Percentiles rank a stretch among this genome's conserved stretches.
Conservation (phyloP, 2,113 vertebrate genomes). For the Lota lota region DNA sequence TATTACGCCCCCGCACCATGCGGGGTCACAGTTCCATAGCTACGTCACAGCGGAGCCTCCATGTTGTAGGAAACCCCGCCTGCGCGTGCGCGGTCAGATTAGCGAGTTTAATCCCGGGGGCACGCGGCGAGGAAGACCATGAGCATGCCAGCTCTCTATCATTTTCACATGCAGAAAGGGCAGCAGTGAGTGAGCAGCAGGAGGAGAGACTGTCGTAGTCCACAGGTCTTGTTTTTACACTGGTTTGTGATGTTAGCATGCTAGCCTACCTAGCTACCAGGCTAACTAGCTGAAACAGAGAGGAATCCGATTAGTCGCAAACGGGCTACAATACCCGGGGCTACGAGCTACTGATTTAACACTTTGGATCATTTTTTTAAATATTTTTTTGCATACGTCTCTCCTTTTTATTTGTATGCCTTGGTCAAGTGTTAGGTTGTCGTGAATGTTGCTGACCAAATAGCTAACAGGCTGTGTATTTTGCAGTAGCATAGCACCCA, state of each 20-base stretch:
- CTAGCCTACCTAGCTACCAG: conserved; percentile 40
- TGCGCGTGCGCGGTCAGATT: conserved; percentile 67
- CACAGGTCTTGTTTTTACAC: conserved; percentile 11
- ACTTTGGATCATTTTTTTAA: too few species aligned
- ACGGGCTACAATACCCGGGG: too few species aligned
- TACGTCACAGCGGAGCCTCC: conserved; percentile 67
- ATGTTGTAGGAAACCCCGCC: conserved; percentile 73
- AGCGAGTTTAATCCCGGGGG: conserved; percentile 58
- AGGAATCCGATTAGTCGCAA: conserved; percentile 57
- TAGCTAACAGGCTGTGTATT: too few species aligned
- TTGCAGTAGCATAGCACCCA: too few species aligned
- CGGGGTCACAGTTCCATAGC: conserved; percentile 63
- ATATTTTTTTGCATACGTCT: too few species aligned
- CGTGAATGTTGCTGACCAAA: too few species aligned
- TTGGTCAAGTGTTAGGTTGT: too few species aligned
- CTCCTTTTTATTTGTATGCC: too few species aligned
- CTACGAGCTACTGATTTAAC: too few species aligned
- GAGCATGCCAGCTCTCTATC: neutral
- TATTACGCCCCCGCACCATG: neutral
- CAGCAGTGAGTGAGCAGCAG: neutral
- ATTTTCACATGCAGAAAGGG: neutral
- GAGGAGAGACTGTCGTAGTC: conserved; percentile 41
- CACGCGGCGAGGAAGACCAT: conserved; percentile 26
- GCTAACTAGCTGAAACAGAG: conserved; percentile 61
- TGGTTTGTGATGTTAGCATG: conserved; percentile 32